Evolutionary conservation across 2,797 vertebrate species (phyloP).

Genomic region (Sebastiscus albofasciatus): DNA sequence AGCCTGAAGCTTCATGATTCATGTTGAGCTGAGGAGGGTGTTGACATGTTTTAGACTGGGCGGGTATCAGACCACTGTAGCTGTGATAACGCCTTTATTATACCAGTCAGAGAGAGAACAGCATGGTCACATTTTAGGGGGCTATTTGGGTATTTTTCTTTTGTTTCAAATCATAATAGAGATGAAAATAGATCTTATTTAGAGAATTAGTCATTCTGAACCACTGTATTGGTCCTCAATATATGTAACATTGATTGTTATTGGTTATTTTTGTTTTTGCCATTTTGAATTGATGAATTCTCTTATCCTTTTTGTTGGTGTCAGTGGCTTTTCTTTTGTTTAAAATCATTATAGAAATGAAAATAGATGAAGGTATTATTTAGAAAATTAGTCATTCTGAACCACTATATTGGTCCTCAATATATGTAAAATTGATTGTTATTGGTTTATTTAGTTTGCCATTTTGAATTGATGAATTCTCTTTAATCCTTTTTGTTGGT

Average conservation of each 20-base stretch:
- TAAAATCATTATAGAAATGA: neutral
- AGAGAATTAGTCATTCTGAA: neutral
- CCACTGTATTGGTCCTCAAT: neutral
- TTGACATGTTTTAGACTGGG: slow-evolving; percentile 53
- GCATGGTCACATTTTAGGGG: neutral
- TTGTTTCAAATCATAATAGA: neutral
- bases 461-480: neutral
- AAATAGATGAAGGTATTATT: neutral
- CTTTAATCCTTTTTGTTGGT: neutral
- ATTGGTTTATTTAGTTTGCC: neutral
- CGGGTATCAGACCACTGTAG: slow-evolving; percentile 11
- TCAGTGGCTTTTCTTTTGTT: neutral
- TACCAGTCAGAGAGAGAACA: neutral
- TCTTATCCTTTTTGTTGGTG: neutral
- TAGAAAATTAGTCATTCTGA: neutral
- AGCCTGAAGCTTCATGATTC: slow-evolving; percentile 10
- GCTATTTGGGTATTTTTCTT: neutral
- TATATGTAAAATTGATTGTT: neutral
- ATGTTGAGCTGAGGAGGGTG: slow-evolving; percentile 49
- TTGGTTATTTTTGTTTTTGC: neutral
- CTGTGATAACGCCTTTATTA: neutral
- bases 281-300: neutral
- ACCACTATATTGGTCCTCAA: neutral
- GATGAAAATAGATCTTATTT: neutral
- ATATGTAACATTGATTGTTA: neutral